Evolutionary conservation across 1,140 invertebrate species (phyloP), one percentile per base, ranked within the genome.

Genomic region (Zaprionus ghesquierei): DNA sequence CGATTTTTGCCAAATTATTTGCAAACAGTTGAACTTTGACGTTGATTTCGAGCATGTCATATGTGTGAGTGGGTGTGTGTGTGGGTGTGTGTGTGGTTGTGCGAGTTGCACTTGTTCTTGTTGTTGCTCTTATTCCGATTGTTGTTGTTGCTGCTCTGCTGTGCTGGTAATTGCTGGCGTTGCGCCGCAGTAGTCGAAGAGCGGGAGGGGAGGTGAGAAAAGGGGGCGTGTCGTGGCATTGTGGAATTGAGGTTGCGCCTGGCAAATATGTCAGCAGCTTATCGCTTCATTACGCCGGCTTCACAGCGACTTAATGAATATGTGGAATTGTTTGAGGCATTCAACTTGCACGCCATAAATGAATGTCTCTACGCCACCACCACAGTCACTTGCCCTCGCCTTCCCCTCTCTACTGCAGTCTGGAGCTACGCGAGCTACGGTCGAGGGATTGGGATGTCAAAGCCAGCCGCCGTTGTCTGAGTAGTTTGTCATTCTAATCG

Each of bases 1-100:
- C 75, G 79, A 78, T 82, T 82, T 82, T 82, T 82, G 79, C 64
- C 79, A 82, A 82, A 82, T 82, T 82, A 82, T 82, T 82, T 82
- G 79, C 79, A 82, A 82, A 82, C 79, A 82, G 79, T 82, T 82
- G 79, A 82, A 82, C 79, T 82, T 75, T 77, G 70, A 75, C 79
- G 75, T 82, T 82, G 79, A 82, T 78, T 82, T 78, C 65, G 74
- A 41, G 79, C 79, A 81, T 82, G 79, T 72, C 62, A 82, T 60
- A 71, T 38, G 35, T 3, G 18, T 35, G 49, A 70, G 76, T 58
- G 75, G 58, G 62, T 64, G 71, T 79, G 41, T 12, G 8, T 18
- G 1, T 5, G 41, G 70, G 63, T 69, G 74, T 50, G 38, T 55
- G 63, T 81, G 60, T 53, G 22, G 12, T 25, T 50, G 38, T 55